These are phyloP conservation scores for Acanthochromis polyacanthus DNA, from an alignment of 2,113 vertebrate species.

Conservation along the genomic window DNA sequence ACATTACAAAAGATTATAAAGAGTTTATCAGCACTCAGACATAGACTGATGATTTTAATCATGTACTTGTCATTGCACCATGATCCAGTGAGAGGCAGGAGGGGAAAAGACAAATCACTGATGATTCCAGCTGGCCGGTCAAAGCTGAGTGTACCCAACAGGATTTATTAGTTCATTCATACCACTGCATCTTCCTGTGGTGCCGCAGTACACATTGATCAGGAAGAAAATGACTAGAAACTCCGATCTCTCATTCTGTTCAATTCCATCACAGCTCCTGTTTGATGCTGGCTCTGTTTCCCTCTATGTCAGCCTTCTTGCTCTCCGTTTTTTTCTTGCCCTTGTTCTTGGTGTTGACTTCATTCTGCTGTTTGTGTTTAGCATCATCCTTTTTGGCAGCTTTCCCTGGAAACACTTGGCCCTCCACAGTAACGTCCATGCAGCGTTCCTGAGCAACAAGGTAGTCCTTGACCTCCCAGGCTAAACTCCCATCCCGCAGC, in stretches of 20 bases:
- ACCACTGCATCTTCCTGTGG: background rate
- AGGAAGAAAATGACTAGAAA: background rate
- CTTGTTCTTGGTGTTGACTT: conserved; percentile 85
- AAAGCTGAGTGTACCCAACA: background rate
- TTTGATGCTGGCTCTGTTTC: conserved; percentile 83
- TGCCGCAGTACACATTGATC: background rate
- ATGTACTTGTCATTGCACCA: background rate
- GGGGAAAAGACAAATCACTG: background rate
- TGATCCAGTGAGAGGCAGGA: background rate
- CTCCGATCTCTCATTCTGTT: background rate
- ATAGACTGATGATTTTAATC: background rate
- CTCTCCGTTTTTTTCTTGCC: conserved; percentile 83
- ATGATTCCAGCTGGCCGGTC: background rate
- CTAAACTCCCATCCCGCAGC: conserved; percentile 93
- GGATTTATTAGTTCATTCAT: conserved; percentile 5
- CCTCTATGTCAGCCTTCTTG: conserved; percentile 70
- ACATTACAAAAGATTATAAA: background rate
- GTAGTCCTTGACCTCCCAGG: conserved; percentile 99
- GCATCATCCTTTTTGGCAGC: conserved; percentile 76
- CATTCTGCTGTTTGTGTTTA: conserved; percentile 81
- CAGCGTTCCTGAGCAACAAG: conserved; percentile 92
- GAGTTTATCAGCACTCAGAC: background rate
- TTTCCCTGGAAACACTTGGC: conserved; percentile 95
- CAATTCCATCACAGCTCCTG: conserved; percentile 87
- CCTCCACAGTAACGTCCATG: conserved; percentile 94